phyloP scores from a whole-genome alignment of 2,797 vertebrate genomes.

The Crenichthys baileyi region DNA sequence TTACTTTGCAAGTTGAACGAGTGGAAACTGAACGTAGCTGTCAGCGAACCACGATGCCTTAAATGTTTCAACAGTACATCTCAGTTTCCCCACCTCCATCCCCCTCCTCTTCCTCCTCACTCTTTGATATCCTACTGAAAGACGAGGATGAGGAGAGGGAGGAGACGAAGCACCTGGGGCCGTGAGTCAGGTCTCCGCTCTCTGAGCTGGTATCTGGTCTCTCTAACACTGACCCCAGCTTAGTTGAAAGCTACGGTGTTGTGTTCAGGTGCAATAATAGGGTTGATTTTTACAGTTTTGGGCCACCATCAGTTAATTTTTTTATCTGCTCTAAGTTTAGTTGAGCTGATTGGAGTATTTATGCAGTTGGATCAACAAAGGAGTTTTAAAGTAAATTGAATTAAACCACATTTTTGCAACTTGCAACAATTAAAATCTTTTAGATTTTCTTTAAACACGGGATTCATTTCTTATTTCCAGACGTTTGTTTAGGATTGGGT shows the following conservation, averaged over 20 bases:
- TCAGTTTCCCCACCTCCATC: not conserved
- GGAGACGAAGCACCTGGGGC: slow-evolving; percentile 50
- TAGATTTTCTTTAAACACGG: not conserved
- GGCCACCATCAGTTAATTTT: not conserved
- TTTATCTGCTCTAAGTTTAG: not conserved
- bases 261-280: too few species aligned
- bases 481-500: not conserved
- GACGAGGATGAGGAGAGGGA: slow-evolving; percentile 36
- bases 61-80: slow-evolving; percentile 3
- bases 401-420: too few species aligned
- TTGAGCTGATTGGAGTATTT: not conserved
- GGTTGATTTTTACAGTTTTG: not conserved
- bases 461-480: not conserved
- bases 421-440: too few species aligned
- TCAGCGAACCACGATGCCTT: not conserved
- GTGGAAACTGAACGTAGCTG: too few species aligned
- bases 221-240: not conserved
- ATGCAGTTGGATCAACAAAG: not conserved
- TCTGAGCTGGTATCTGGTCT: not conserved
- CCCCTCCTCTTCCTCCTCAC: slow-evolving; percentile 12
- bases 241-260: not conserved
- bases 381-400: not conserved
- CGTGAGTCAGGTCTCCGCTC: slow-evolving; percentile 42
- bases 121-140: slow-evolving; percentile 60
- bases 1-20: too few species aligned